Conservation (phyloP, 2,113 vertebrate species). For the Coreoperca whiteheadi region DNA sequence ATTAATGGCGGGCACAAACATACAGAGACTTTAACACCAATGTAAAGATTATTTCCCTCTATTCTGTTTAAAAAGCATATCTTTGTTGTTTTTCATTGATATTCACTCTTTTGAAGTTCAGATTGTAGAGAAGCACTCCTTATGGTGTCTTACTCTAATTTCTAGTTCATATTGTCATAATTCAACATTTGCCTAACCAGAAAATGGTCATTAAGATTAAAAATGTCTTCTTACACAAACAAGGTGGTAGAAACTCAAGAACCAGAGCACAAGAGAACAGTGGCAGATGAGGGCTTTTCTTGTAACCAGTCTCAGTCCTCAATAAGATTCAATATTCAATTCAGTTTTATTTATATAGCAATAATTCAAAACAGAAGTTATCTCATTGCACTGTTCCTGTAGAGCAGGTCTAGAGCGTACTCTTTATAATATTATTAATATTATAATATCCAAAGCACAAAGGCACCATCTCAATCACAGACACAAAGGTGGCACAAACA, state of each 20-base stretch:
- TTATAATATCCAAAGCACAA: neutral
- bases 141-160: neutral
- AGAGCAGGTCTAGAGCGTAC: too few relatives aligned
- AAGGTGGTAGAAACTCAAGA: neutral
- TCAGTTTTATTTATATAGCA: too few relatives aligned
- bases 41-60: neutral
- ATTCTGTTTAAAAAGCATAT: neutral
- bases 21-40: neutral
- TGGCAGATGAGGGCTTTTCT: neutral
- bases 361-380: too few relatives aligned
- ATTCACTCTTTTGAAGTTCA: neutral
- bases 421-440: too few relatives aligned
- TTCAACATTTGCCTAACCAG: neutral
- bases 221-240: neutral
- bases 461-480: neutral
- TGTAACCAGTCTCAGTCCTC: neutral
- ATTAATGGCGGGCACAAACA: neutral
- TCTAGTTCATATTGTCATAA: neutral
- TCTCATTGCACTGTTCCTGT: too few relatives aligned
- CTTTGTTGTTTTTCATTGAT: neutral
- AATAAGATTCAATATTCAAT: too few relatives aligned
- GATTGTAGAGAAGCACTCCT: neutral
- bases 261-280: neutral
- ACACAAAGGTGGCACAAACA: neutral
- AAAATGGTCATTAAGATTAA: neutral